phyloP scores from a whole-genome alignment of 2,888 invertebrate genomes.

The Linyphia triangularis region DNA sequence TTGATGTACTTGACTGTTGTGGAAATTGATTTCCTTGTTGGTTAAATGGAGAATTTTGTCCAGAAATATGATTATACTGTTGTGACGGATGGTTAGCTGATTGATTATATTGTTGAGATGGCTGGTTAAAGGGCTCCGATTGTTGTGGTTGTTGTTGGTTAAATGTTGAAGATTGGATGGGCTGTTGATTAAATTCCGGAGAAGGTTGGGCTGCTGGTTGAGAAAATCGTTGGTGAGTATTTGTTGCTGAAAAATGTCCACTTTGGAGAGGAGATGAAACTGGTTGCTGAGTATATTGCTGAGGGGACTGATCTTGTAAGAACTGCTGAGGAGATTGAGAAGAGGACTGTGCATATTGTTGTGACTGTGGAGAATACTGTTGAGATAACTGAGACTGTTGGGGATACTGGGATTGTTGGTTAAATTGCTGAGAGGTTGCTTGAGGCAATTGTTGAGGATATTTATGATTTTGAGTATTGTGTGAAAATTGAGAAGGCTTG shows the following conservation, averaged over 20 bases:
- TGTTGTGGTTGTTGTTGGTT: constrained; percentile 1
- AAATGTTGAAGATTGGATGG: constrained; percentile 28
- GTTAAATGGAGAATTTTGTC: constrained; percentile 1
- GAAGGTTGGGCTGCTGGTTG: constrained; percentile 34
- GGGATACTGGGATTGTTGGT: constrained; percentile 2
- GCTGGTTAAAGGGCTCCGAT: constrained; percentile 24
- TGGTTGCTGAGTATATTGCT: constrained; percentile 42
- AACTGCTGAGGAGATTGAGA: not conserved
- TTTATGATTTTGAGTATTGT: constrained; percentile 33
- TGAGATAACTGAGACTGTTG: constrained; percentile 18
- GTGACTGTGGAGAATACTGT: constrained; percentile 17
- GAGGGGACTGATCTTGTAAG: constrained; percentile 29
- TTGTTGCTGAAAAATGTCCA: not conserved
- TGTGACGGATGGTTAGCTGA: constrained; percentile 10
- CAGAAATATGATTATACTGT: constrained; percentile 22
- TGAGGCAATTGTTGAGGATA: constrained; percentile 40
- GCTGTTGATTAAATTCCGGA: constrained; percentile 21
- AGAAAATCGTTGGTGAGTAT: constrained; percentile 42
- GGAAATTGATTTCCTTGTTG: constrained; percentile 21
- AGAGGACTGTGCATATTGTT: constrained; percentile 26
- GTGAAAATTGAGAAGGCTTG: constrained; percentile 13
- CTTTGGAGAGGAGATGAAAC: constrained; percentile 8
- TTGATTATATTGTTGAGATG: constrained; percentile 26
- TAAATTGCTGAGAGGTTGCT: constrained; percentile 14
- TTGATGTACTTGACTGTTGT: constrained; percentile 29